Percentiles rank a stretch among this genome's conserved stretches.
Evolutionary conservation across 2,113 vertebrate genomes (phyloP).

Genomic region (Calyptomena viridis): DNA sequence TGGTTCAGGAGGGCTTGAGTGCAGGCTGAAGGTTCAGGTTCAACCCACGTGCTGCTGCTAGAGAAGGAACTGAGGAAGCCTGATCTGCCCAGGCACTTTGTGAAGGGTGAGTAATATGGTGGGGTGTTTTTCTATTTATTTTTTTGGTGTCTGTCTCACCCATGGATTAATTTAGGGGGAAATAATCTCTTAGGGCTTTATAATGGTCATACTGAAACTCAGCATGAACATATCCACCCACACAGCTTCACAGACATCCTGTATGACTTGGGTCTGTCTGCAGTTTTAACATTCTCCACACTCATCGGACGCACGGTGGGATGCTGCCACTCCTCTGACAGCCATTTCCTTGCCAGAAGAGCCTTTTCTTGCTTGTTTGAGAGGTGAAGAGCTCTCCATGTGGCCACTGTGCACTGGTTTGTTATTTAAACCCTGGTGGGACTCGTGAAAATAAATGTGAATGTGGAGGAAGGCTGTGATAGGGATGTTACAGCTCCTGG

Average conservation of each 20-base stretch:
- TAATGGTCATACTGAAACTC: not conserved
- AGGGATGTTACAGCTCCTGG: not conserved
- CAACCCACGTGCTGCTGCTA: not conserved
- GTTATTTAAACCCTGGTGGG: not conserved
- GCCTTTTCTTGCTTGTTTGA: not conserved
- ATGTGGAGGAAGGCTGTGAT: not conserved
- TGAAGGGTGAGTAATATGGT: not conserved
- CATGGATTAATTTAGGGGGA: not conserved
- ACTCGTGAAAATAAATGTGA: not conserved
- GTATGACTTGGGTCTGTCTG: accelerated
- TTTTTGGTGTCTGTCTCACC: not conserved
- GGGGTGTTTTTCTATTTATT: not conserved
- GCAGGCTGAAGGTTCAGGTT: not conserved
- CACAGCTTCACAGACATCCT: not conserved
- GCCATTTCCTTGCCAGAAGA: not conserved
- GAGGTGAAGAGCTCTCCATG: not conserved
- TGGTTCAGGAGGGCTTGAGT: not conserved
- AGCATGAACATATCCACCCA: not conserved
- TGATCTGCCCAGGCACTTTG: not conserved
- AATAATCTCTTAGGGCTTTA: not conserved
- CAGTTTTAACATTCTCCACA: not conserved
- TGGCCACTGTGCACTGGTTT: accelerated
- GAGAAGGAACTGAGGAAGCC: not conserved
- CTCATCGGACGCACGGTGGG: accelerated
- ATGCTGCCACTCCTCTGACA: not conserved